Percentiles rank a stretch among this genome's conserved stretches.
These are phyloP conservation scores for Spongia lamella DNA, from an alignment of 37 sponge, comb jelly and placozoan genomes.

Conservation along the genomic window DNA sequence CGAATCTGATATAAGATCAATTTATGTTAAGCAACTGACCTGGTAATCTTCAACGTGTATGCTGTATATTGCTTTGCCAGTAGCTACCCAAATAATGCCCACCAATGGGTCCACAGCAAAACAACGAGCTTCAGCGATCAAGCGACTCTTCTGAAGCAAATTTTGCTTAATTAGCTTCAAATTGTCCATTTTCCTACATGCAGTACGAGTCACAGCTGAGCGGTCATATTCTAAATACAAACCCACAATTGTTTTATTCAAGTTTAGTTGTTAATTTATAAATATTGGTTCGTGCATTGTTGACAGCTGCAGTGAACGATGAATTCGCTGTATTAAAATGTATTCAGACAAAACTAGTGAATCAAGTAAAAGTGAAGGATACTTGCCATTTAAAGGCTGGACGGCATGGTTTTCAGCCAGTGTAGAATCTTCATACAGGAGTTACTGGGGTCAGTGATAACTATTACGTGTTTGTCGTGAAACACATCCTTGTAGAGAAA, in stretches of 20 bases:
- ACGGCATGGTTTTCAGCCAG: slow-evolving; percentile 73
- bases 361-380: neutral
- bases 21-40: neutral
- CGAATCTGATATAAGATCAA: neutral
- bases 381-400: slow-evolving; percentile 43
- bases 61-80: slow-evolving; percentile 34
- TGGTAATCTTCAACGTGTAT: slow-evolving; percentile 2
- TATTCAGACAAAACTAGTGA: too few relatives aligned
- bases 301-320: too few relatives aligned
- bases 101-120: slow-evolving; percentile 61
- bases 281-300: too few relatives aligned
- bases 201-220: neutral
- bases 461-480: neutral
- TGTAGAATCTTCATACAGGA: neutral
- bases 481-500: slow-evolving; percentile 3
- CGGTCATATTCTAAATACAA: neutral
- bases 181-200: slow-evolving; percentile 8
- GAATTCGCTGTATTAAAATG: too few relatives aligned
- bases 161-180: slow-evolving; percentile 7
- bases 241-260: too few relatives aligned
- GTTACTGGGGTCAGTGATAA: slow-evolving; percentile 48
- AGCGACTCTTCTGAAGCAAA: slow-evolving; percentile 9
- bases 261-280: too few relatives aligned
- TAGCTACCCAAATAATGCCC: slow-evolving; percentile 54
- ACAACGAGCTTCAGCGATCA: slow-evolving; percentile 24